These are phyloP conservation scores for Tachystola acroxantha DNA, from an alignment of 2,888 invertebrate species.

Conservation along the genomic window DNA sequence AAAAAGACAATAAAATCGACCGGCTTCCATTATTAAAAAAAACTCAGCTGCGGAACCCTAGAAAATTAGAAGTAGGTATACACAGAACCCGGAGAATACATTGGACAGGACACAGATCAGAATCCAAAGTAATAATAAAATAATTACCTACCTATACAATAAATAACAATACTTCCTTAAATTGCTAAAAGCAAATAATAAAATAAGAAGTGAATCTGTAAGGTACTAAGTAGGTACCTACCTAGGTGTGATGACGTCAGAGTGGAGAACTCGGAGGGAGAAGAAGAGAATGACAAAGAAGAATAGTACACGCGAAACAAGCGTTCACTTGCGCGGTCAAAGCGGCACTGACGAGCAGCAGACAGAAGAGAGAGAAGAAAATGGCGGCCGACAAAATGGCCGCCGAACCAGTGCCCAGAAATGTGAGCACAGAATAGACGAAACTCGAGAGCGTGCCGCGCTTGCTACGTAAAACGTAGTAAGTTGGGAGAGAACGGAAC, in stretches of 20 bases:
- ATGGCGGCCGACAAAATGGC: slow-evolving; percentile 54
- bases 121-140: slow-evolving; percentile 4
- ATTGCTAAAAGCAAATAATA: no score
- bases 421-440: slow-evolving; percentile 36
- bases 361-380: slow-evolving; percentile 73
- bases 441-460: slow-evolving; percentile 28
- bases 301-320: slow-evolving; percentile 40
- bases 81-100: no score
- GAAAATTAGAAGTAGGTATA: no score
- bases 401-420: slow-evolving; percentile 36
- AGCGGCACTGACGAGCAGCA: slow-evolving; percentile 54
- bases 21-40: no score
- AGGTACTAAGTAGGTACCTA: neutral
- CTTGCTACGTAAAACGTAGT: slow-evolving; percentile 26
- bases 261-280: slow-evolving; percentile 51
- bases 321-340: slow-evolving; percentile 42
- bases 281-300: slow-evolving; percentile 59
- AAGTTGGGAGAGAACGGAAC: slow-evolving; percentile 26
- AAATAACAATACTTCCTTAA: no score
- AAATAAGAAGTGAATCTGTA: no score
- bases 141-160: neutral
- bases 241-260: slow-evolving; percentile 19
- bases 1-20: no score
- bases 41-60: no score
- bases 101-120: no score